These are phyloP conservation scores for Cranoglanis bouderius DNA, from an alignment of 2,113 vertebrate genomes.

Conservation along the genomic window DNA sequence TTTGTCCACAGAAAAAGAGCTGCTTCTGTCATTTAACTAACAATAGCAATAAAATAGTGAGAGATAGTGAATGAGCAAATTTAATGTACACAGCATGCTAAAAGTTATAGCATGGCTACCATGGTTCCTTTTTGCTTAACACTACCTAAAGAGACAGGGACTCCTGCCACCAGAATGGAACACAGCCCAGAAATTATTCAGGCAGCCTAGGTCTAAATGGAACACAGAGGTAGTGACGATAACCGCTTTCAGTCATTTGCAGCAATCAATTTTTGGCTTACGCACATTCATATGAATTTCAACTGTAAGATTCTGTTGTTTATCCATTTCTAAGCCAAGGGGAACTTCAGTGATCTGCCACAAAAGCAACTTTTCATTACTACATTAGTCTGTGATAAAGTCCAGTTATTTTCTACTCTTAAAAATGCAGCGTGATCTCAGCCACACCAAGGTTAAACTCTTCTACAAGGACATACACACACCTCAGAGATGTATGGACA, in stretches of 20 bases:
- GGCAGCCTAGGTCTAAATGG: not conserved
- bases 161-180: not conserved
- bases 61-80: not conserved
- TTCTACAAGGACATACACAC: not conserved
- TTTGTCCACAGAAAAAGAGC: not conserved
- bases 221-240: not conserved
- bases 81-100: not conserved
- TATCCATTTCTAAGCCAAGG: not conserved
- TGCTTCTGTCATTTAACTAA: not conserved
- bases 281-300: not conserved
- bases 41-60: not conserved
- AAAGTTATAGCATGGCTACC: not conserved
- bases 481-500: not conserved
- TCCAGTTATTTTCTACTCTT: not conserved
- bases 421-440: not conserved
- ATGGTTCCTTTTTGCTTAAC: not conserved
- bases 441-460: not conserved
- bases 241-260: not conserved
- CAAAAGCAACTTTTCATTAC: not conserved
- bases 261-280: not conserved
- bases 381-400: not conserved
- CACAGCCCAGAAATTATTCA: not conserved
- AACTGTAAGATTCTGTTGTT: not conserved
- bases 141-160: not conserved
- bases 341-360: not conserved